Conservation (phyloP, 92 coral and sea anemone genomes). For the Diadumene lineata region DNA sequence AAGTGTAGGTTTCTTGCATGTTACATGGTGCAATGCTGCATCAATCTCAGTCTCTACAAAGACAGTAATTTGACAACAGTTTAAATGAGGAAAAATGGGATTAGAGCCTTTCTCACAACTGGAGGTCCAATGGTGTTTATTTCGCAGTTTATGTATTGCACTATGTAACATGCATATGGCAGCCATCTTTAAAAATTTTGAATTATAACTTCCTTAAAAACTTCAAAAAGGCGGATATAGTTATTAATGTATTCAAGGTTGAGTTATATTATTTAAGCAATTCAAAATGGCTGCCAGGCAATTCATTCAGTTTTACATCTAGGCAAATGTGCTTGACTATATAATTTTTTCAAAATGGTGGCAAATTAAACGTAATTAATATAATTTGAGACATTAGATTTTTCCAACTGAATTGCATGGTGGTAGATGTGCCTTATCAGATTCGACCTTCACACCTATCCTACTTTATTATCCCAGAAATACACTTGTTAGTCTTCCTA, state of each 20-base stretch:
- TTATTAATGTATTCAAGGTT: no score
- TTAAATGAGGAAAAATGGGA: no score
- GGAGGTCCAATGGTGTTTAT: no score
- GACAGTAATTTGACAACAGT: no score
- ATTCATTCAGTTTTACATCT: neutral
- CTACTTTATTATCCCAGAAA: conserved; percentile 16
- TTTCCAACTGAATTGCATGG: conserved; percentile 16
- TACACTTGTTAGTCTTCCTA: conserved; percentile 9
- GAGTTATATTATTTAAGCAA: neutral
- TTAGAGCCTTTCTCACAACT: no score
- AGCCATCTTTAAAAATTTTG: neutral
- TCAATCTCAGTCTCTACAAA: no score
- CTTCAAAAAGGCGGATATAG: neutral
- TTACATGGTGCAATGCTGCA: neutral
- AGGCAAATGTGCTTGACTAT: neutral
- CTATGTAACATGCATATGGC: neutral
- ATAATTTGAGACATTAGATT: neutral
- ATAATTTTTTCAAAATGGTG: conserved; percentile 1
- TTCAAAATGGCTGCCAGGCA: neutral
- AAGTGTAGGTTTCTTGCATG: neutral
- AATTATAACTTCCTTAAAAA: neutral
- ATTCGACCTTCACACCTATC: conserved; percentile 14
- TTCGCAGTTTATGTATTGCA: neutral
- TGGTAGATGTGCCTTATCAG: conserved; percentile 16
- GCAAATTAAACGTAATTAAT: neutral